A percentile compares a stretch with the other conserved stretches of the same genome.
These are phyloP conservation scores for Euwallacea fornicatus DNA, from an alignment of 1,140 invertebrate species.

Conservation along the genomic window DNA sequence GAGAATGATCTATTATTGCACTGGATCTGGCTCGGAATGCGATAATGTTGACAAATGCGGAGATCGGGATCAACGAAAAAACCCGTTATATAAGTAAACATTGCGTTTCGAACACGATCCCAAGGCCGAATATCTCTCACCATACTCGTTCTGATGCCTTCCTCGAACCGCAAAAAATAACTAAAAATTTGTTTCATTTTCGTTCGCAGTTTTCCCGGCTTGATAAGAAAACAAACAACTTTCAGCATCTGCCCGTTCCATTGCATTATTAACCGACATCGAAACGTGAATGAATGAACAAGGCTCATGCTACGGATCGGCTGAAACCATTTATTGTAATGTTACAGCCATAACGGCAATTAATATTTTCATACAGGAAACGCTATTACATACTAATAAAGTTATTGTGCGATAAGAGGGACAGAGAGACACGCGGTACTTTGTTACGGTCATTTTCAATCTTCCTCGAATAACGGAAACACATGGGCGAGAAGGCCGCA, in stretches of 20 bases:
- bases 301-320: too few relatives aligned
- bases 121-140: slow-evolving; percentile 9
- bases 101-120: slow-evolving; percentile 6
- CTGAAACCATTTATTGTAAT: background rate
- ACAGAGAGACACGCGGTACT: background rate
- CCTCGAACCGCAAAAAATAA: slow-evolving; percentile 12
- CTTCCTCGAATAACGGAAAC: slow-evolving; percentile 4
- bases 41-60: slow-evolving; percentile 22
- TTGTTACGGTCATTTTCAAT: background rate
- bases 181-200: slow-evolving; percentile 5
- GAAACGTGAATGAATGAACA: too few relatives aligned
- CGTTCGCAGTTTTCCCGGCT: background rate
- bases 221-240: slow-evolving; percentile 5
- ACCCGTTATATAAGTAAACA: slow-evolving; percentile 25
- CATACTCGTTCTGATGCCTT: slow-evolving; percentile 1
- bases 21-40: background rate
- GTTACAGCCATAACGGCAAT: background rate
- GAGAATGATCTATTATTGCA: too few relatives aligned
- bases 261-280: too few relatives aligned
- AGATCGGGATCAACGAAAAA: slow-evolving; percentile 14
- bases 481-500: background rate
- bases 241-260: background rate
- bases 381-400: slow-evolving; percentile 2
- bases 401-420: slow-evolving; percentile 1
- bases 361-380: slow-evolving; percentile 3